phyloP scores from a whole-genome alignment of 2,888 invertebrate genomes.

The Nematopogon swammerdamellus region DNA sequence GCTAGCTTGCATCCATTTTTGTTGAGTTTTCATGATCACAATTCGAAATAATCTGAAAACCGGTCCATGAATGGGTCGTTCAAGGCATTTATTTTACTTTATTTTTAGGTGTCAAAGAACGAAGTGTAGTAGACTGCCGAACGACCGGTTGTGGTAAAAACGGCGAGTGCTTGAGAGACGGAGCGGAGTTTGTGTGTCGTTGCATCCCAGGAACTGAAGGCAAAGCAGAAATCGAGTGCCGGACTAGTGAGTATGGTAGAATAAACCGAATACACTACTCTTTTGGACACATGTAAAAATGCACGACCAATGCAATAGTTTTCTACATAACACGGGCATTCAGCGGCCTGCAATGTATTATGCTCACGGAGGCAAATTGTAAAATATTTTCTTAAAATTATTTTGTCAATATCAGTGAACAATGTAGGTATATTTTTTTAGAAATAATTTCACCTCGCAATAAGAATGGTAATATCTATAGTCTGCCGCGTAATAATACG shows the following conservation, averaged over 20 bases:
- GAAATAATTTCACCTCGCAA: background rate
- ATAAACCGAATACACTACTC: slow-evolving; percentile 4
- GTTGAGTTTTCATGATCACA: background rate
- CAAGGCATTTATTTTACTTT: slow-evolving; percentile 3
- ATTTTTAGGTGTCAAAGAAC: slow-evolving; percentile 52
- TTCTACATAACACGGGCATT: slow-evolving; percentile 2
- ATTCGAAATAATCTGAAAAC: too few relatives aligned
- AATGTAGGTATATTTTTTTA: background rate
- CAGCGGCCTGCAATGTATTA: background rate
- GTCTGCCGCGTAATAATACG: background rate
- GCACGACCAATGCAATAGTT: slow-evolving; percentile 29
- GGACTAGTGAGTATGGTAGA: slow-evolving; percentile 42
- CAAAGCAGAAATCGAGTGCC: slow-evolving; percentile 69
- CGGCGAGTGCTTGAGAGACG: slow-evolving; percentile 83
- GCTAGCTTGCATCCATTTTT: background rate
- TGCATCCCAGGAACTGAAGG: slow-evolving; percentile 75
- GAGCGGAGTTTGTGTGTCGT: slow-evolving; percentile 78
- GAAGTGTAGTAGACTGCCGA: slow-evolving; percentile 71
- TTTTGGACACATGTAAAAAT: slow-evolving; percentile 36
- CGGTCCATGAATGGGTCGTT: too few relatives aligned
- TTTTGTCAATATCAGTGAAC: background rate
- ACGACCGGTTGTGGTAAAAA: slow-evolving; percentile 81
- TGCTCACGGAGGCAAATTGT: background rate
- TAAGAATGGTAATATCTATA: slow-evolving; percentile 16
- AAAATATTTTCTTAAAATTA: background rate